Evolutionary conservation across 2,113 vertebrate genomes (phyloP).

Genomic region (Ptyas mucosa): DNA sequence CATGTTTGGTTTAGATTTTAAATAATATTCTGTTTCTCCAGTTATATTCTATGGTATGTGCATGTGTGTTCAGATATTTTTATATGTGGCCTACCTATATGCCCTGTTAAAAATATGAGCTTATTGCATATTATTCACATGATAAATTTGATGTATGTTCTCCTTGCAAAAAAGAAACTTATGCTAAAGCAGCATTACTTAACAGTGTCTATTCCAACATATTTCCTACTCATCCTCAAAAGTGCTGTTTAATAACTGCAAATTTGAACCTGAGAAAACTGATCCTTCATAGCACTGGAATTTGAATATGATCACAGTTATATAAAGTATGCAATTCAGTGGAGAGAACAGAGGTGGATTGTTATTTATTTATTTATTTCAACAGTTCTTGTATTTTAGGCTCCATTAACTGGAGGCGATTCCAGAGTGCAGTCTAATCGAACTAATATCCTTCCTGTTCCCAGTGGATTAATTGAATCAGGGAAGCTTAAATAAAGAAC

Average conservation of each 20-base stretch:
- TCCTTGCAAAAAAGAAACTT: neutral
- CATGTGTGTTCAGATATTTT: neutral
- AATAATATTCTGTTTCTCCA: neutral
- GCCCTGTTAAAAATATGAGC: neutral
- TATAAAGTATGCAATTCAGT: neutral
- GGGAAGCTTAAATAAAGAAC: neutral
- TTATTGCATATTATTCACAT: neutral
- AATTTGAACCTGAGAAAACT: neutral
- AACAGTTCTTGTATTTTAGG: neutral
- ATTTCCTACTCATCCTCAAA: neutral
- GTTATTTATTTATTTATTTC: neutral
- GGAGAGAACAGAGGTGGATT: neutral
- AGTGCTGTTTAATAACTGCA: neutral
- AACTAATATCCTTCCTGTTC: constrained; percentile 10
- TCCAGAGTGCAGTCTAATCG: neutral
- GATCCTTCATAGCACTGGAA: neutral
- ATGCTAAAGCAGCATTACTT: neutral
- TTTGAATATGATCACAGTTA: neutral
- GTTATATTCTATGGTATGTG: neutral
- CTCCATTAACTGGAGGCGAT: neutral
- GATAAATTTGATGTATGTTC: neutral
- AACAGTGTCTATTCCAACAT: neutral
- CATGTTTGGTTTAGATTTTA: neutral
- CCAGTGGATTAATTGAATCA: constrained; percentile 5
- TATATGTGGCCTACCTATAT: neutral